These are phyloP conservation scores for Anneissia japonica DNA, from an alignment of 35 echinoderm and acorn worm species.

Conservation along the genomic window DNA sequence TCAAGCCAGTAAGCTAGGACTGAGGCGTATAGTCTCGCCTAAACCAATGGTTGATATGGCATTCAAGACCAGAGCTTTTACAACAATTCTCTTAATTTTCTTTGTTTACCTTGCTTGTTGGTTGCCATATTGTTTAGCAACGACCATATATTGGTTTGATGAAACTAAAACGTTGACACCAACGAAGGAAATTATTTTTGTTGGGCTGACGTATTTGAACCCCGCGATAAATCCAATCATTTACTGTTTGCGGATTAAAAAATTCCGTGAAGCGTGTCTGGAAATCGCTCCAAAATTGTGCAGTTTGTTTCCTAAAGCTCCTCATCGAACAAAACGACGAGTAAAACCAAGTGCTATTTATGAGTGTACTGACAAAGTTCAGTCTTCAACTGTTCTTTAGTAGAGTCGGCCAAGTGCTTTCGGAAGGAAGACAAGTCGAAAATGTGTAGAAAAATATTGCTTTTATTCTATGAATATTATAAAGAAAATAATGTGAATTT, in stretches of 20 bases:
- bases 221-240: constrained; percentile 97
- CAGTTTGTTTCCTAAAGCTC: constrained; percentile 75
- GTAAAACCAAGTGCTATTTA: constrained; percentile 98
- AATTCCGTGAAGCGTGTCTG: constrained; percentile 90
- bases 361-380: constrained; percentile 78
- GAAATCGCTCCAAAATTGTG: constrained; percentile 83
- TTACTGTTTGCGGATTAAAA: constrained; percentile 98
- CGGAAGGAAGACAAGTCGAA: too few relatives aligned
- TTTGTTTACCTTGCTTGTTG: constrained; percentile 93
- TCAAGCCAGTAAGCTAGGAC: constrained; percentile 84
- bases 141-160: constrained; percentile 22
- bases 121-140: constrained; percentile 73
- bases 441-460: too few relatives aligned
- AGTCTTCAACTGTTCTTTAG: constrained; percentile 44
- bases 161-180: neutral
- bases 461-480: too few relatives aligned
- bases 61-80: constrained; percentile 96
- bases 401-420: neutral
- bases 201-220: constrained; percentile 91
- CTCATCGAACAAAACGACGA: constrained; percentile 67
- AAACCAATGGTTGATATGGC: constrained; percentile 93
- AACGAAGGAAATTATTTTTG: constrained; percentile 37
- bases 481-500: too few relatives aligned
- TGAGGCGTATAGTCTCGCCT: constrained; percentile 50
- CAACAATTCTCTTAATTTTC: constrained; percentile 88